Conservation (phyloP, 1,140 invertebrate species). For the Tyrophagus putrescentiae region DNA sequence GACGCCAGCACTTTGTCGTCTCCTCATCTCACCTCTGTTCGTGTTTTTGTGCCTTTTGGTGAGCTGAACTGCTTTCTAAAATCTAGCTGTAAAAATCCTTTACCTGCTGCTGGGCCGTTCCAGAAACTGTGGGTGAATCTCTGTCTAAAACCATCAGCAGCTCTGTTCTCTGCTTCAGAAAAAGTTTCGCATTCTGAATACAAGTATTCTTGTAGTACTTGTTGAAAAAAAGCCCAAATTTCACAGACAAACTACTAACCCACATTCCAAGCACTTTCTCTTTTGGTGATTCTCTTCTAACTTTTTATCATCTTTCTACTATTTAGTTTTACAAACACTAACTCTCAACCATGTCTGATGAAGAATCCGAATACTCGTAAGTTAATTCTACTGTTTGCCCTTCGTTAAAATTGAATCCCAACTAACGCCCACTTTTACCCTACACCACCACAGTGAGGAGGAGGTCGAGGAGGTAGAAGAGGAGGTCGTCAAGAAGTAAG, state of each 20-base stretch:
- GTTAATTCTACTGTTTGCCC: background rate
- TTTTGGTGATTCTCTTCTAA: background rate
- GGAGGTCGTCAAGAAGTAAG: constrained; percentile 12
- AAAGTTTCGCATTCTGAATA: background rate
- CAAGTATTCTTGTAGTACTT: no score
- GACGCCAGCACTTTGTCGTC: no score
- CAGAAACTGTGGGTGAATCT: no score
- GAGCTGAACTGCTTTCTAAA: no score
- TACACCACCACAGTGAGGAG: background rate
- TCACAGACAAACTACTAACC: no score
- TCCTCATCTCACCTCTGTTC: no score
- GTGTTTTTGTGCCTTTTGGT: no score
- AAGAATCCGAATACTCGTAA: constrained; percentile 16
- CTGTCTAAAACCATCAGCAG: no score
- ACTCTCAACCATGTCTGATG: constrained; percentile 11
- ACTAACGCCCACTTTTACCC: background rate
- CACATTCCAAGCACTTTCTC: background rate
- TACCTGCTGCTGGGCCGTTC: no score
- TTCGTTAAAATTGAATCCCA: background rate
- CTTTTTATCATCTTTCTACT: background rate
- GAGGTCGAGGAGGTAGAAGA: background rate
- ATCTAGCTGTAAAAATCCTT: no score
- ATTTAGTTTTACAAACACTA: background rate
- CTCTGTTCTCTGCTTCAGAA: no score
- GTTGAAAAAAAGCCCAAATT: no score